Conservation (phyloP, 2,113 vertebrate species). For the Myrmecobius fasciatus region DNA sequence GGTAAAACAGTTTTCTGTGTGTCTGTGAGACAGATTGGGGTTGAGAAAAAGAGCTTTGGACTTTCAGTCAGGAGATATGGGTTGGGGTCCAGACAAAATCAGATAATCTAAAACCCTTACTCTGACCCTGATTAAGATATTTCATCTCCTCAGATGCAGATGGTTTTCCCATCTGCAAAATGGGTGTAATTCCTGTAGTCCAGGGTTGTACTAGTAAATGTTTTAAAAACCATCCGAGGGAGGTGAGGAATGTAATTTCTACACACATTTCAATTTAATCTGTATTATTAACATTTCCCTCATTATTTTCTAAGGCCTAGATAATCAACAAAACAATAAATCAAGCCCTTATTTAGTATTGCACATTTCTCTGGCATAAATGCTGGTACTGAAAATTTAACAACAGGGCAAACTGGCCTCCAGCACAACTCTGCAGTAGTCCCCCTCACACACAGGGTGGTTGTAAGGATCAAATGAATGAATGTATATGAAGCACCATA, state of each 20-base stretch:
- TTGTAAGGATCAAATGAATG: not conserved
- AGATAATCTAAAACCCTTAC: not conserved
- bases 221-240: not conserved
- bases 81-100: not conserved
- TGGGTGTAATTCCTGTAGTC: not conserved
- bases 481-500: not conserved
- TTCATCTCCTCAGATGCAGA: not conserved
- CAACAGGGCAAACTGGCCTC: not conserved
- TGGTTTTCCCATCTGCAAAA: not conserved
- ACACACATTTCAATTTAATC: not conserved
- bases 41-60: not conserved
- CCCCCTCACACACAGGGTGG: not conserved
- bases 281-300: not conserved
- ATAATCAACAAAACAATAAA: not conserved
- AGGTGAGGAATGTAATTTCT: not conserved
- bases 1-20: not conserved
- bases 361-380: not conserved
- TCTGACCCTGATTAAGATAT: not conserved
- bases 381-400: not conserved
- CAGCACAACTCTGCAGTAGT: not conserved
- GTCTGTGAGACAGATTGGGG: not conserved
- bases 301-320: not conserved
- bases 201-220: not conserved
- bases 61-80: not conserved
- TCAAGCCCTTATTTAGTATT: not conserved